Percentiles rank a stretch among this genome's conserved stretches.
These are phyloP conservation scores for Macquaria ambigua DNA, from an alignment of 2,113 vertebrate genomes.

Conservation along the genomic window DNA sequence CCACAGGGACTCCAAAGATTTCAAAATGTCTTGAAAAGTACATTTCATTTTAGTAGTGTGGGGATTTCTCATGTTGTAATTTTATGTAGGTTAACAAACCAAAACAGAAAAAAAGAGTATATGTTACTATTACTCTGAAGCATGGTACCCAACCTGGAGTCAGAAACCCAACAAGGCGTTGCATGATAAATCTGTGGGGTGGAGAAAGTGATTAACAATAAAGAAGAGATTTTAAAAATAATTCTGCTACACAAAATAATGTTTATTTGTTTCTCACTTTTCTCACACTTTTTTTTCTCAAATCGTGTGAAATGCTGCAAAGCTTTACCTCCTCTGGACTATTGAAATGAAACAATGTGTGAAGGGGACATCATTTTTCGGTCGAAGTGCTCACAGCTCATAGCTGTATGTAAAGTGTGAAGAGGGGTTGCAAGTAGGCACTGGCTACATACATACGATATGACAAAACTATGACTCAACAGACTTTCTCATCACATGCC, in stretches of 20 bases:
- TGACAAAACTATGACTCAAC: constrained; percentile 9
- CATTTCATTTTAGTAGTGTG: too few species aligned
- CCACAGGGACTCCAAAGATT: not conserved
- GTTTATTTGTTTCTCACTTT: not conserved
- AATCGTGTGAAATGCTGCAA: constrained; percentile 4
- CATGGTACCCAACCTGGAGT: not conserved
- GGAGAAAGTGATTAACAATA: not conserved
- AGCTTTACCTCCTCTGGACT: not conserved
- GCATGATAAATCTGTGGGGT: not conserved
- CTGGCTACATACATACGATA: not conserved
- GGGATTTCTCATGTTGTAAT: too few species aligned
- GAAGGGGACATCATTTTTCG: not conserved
- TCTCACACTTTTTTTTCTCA: not conserved
- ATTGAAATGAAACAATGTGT: not conserved
- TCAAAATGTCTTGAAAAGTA: not conserved
- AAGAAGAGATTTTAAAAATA: not conserved
- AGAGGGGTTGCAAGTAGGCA: not conserved
- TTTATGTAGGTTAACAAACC: not conserved
- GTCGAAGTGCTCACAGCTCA: too few species aligned
- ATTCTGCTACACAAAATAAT: not conserved
- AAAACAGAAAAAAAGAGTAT: not conserved
- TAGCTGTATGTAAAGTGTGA: not conserved
- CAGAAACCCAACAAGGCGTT: too few species aligned
- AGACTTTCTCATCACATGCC: constrained; percentile 12
- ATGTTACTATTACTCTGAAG: not conserved